Percentiles rank a stretch among this genome's conserved stretches.
Evolutionary conservation across 2,113 vertebrate genomes (phyloP).

Genomic region (Argyrosomus japonicus): DNA sequence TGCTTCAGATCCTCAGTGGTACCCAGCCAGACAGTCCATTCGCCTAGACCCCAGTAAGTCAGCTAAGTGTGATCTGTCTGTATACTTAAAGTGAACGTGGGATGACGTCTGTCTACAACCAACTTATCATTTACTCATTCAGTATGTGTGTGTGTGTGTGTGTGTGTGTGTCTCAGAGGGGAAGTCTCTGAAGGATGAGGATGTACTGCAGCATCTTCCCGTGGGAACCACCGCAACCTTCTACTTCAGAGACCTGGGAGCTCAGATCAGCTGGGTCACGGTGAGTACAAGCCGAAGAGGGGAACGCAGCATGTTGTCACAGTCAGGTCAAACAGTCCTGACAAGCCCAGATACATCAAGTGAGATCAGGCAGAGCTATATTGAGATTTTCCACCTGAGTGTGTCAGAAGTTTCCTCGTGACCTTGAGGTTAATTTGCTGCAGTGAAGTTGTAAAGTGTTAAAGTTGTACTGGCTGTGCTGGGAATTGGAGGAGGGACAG

Average conservation of each 20-base stretch:
- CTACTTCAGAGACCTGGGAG: constrained; percentile 95
- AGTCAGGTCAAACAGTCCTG: background rate
- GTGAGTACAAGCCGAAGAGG: constrained; percentile 79
- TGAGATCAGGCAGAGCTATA: constrained; percentile 39
- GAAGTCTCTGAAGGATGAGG: constrained; percentile 93
- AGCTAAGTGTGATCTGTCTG: background rate
- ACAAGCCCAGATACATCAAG: constrained; percentile 23
- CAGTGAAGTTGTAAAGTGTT: background rate
- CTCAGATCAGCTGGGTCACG: constrained; percentile 98
- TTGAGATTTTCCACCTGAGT: constrained; percentile 35
- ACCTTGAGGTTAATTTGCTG: constrained; percentile 20
- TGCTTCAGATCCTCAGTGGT: constrained; percentile 92
- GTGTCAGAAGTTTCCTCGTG: constrained; percentile 3
- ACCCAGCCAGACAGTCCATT: constrained; percentile 93
- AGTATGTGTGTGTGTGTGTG: background rate
- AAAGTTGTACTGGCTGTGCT: background rate
- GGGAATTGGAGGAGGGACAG: background rate
- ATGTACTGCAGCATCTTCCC: constrained; percentile 92
- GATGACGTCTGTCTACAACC: background rate
- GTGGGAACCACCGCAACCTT: constrained; percentile 96
- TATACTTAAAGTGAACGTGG: background rate
- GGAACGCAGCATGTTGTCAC: constrained; percentile 6
- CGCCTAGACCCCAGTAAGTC: constrained; percentile 93
- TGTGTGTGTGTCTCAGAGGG: constrained; percentile 86
- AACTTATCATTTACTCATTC: background rate